Conservation (phyloP, 2,797 vertebrate species). For the Meriones psammophilus region DNA sequence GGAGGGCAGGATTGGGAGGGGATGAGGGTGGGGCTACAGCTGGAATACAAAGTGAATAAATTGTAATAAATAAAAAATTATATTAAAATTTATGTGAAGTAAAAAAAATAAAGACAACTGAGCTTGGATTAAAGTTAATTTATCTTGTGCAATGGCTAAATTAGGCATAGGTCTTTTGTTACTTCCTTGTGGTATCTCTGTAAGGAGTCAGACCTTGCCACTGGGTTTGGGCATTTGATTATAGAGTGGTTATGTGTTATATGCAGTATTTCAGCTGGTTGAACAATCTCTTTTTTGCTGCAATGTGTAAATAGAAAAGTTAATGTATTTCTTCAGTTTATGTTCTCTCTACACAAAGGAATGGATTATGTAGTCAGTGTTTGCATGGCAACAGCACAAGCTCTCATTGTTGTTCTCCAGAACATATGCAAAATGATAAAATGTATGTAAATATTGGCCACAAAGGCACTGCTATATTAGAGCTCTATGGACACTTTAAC, state of each 20-base stretch:
- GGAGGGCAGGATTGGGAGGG: too few relatives aligned
- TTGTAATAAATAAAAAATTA: too few relatives aligned
- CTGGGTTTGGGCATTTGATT: slow-evolving; percentile 28
- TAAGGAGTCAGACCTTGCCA: background rate
- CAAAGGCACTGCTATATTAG: background rate
- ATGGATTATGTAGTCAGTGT: slow-evolving; percentile 55
- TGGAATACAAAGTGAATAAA: too few relatives aligned
- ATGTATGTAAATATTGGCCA: background rate
- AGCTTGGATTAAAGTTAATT: background rate
- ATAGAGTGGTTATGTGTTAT: slow-evolving; percentile 48
- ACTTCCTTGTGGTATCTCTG: background rate
- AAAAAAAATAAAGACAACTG: background rate
- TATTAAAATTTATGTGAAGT: too few relatives aligned
- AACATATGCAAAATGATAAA: slow-evolving; percentile 31
- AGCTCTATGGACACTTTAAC: background rate
- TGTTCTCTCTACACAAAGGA: slow-evolving; percentile 28
- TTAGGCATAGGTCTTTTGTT: background rate
- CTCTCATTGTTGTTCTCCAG: slow-evolving; percentile 36
- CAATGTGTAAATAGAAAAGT: slow-evolving; percentile 57
- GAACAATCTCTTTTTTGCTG: slow-evolving; percentile 66
- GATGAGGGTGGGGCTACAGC: too few relatives aligned
- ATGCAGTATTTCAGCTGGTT: slow-evolving; percentile 60
- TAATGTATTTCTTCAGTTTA: slow-evolving; percentile 65
- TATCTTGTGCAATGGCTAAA: background rate
- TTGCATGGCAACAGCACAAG: slow-evolving; percentile 61